Evolutionary conservation across 2,888 invertebrate species (phyloP), one percentile per base, ranked within the genome.

Genomic region (Prostheceraeus crozeri): DNA sequence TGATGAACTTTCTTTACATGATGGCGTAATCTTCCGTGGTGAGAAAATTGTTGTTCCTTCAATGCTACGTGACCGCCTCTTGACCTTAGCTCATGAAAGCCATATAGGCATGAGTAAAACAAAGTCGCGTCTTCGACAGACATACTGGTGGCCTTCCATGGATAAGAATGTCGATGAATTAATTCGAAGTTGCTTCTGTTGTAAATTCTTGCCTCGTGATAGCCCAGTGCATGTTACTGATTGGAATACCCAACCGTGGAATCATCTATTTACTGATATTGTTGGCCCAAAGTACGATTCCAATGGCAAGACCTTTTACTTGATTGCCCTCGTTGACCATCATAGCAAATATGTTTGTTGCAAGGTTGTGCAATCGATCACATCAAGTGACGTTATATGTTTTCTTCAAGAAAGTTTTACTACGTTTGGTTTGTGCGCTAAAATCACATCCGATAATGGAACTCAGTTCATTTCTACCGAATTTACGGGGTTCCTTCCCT

Each of bases 41-140:
- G 54, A 54, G 23, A 28, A 33, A 21, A 54, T 54, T 21, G 33
- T 54, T 33, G 35, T 35, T 54, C 54, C 54, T 35, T 54, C 54
- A 21, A 19, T 21, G 33, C 4, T 54, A 23, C 27, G 54, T 33
- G 6, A 54, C 28, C 31, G 35, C 31, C 31, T 54, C 6, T 21
- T 54, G 21, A 19, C 27, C 35, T 54, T 54, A 19, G 48, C 45
- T 28, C 54, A 54, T 27, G 31, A 51, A 51, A 27, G 52, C n/a
- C 52, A 51, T 51, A 19, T 28, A 16, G 52, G 52, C 11, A 31
- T 31, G 27, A 51, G 27, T 28, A 31, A 51, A 27, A 28, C 27
- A n/a, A 51, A 51, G 25, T n/a, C 23, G 14, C n/a, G n/a, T n/a
- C n/a, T n/a, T n/a, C n/a, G n/a, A n/a, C n/a, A n/a, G n/a, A n/a